Conservation (phyloP, 2,797 vertebrate genomes). For the Sebastes diploproa region DNA sequence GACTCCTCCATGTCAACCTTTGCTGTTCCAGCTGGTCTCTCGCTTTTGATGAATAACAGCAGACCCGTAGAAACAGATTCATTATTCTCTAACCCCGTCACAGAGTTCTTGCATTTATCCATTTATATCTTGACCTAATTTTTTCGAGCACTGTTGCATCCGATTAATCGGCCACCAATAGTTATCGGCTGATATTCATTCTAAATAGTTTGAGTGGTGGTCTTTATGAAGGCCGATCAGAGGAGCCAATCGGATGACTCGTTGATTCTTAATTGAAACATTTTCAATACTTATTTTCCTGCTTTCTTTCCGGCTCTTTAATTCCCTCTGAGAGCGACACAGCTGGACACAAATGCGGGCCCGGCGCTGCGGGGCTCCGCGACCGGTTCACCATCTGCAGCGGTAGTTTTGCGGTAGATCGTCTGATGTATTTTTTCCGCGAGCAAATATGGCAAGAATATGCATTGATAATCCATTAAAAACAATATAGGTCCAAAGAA, state of each 20-base stretch:
- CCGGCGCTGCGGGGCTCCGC: too few species aligned
- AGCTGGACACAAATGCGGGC: not conserved
- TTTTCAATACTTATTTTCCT: not conserved
- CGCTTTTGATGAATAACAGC: constrained; percentile 8
- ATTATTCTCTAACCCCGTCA: not conserved
- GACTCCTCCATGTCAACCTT: not conserved
- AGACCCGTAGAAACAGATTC: not conserved
- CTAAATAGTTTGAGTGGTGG: not conserved
- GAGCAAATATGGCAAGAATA: too few species aligned
- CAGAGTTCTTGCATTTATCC: constrained; percentile 8
- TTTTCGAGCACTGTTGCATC: not conserved
- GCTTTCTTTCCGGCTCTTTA: not conserved
- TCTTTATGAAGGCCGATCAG: not conserved
- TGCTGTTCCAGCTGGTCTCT: constrained; percentile 6
- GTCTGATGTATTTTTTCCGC: too few species aligned
- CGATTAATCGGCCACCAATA: not conserved
- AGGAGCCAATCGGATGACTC: not conserved
- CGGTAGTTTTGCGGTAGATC: too few species aligned
- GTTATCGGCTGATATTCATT: not conserved
- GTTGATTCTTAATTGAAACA: not conserved
- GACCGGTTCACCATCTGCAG: too few species aligned
- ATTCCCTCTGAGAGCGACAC: not conserved
- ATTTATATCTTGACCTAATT: constrained; percentile 25
- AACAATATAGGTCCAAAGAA: too few species aligned
- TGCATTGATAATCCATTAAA: too few species aligned